Evolutionary conservation across 2,888 invertebrate species (phyloP).

Genomic region (Ecliptopera silaceata): DNA sequence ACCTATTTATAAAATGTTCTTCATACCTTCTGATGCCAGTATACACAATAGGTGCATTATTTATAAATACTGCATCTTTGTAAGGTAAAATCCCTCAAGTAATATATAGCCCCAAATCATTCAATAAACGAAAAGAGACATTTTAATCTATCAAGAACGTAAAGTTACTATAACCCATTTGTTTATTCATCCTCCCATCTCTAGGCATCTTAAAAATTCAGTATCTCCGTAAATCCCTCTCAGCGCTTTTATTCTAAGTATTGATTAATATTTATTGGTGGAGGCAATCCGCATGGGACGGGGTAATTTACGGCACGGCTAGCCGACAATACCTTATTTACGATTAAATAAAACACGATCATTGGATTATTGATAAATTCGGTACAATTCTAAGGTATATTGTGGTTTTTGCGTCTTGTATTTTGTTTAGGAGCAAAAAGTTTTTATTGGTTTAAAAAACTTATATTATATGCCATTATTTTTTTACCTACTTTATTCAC

Average conservation of each 20-base stretch:
- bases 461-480: too few species aligned
- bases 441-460: not conserved
- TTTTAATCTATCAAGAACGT: not conserved
- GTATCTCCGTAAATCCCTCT: conserved; percentile 44
- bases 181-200: conserved; percentile 1
- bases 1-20: too few species aligned
- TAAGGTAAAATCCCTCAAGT: too few species aligned
- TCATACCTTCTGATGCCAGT: too few species aligned
- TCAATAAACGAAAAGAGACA: not conserved
- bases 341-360: conserved; percentile 71
- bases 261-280: conserved; percentile 70
- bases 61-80: too few species aligned
- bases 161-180: conserved; percentile 3
- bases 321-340: conserved; percentile 62
- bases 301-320: conserved; percentile 59
- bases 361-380: conserved; percentile 56
- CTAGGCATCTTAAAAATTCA: conserved; percentile 26
- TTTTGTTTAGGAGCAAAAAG: conserved; percentile 10
- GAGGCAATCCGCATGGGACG: conserved; percentile 60
- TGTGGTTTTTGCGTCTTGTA: conserved; percentile 8
- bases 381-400: conserved; percentile 12
- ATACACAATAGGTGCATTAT: too few species aligned
- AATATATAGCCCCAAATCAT: too few species aligned
- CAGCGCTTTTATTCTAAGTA: conserved; percentile 59
- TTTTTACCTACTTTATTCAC: not conserved